phyloP scores from a whole-genome alignment of 2,113 vertebrate genomes.

The Misgurnus anguillicaudatus region DNA sequence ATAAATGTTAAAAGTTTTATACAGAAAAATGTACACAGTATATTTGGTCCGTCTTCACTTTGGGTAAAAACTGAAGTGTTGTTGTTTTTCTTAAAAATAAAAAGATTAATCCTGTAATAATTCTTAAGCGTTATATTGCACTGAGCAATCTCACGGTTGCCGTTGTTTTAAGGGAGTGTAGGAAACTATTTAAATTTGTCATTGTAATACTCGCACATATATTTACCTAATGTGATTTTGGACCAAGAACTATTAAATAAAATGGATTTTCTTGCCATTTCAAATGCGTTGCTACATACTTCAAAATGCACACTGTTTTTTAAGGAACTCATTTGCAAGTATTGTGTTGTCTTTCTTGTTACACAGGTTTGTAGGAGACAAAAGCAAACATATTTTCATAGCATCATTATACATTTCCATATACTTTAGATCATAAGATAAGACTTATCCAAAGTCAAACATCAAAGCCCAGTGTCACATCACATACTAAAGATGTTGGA shows the following conservation, averaged over 20 bases:
- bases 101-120: neutral
- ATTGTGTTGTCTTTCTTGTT: too few species aligned
- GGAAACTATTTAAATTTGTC: neutral
- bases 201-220: neutral
- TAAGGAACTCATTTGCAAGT: neutral
- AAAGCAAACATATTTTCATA: too few species aligned
- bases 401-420: too few species aligned
- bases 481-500: neutral
- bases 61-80: conserved; percentile 1
- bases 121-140: conserved; percentile 18
- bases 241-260: conserved; percentile 43
- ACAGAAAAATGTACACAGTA: conserved; percentile 42
- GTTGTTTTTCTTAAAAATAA: too few species aligned
- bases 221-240: conserved; percentile 12
- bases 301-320: neutral
- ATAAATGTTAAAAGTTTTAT: conserved; percentile 60
- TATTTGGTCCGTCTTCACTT: conserved; percentile 30
- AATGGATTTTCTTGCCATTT: conserved; percentile 33
- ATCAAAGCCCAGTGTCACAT: neutral
- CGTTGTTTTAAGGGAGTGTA: neutral
- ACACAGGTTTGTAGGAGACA: neutral
- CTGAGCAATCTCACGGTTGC: conserved; percentile 18
- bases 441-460: neutral
- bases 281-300: neutral
- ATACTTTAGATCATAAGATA: neutral